Conservation (phyloP, 1,140 invertebrate species). For the Atta cephalotes region DNA sequence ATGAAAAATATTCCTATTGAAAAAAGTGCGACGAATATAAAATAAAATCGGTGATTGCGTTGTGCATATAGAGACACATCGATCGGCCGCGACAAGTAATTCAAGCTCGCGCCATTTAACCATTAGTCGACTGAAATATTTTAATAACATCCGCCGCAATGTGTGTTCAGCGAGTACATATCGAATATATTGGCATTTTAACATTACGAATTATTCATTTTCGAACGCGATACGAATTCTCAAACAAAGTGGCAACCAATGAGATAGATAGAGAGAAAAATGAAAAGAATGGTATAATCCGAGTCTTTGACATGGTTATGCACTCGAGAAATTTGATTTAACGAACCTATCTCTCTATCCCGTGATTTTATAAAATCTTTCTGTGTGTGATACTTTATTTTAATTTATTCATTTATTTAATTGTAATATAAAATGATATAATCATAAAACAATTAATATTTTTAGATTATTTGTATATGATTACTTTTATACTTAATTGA, state of each 20-base stretch:
- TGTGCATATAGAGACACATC: conserved; percentile 33
- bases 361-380: conserved; percentile 46
- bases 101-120: conserved; percentile 63
- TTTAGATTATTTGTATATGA: neutral
- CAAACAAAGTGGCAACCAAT: conserved; percentile 35
- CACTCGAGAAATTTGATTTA: conserved; percentile 59
- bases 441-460: conserved; percentile 2
- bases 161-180: conserved; percentile 50
- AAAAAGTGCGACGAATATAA: conserved; percentile 32
- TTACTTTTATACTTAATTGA: neutral
- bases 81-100: conserved; percentile 55
- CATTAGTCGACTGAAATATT: conserved; percentile 62
- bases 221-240: conserved; percentile 54
- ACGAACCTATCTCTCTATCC: conserved; percentile 1
- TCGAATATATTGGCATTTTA: conserved; percentile 61
- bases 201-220: conserved; percentile 65
- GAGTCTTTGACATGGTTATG: conserved; percentile 37
- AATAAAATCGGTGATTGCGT: conserved; percentile 42
- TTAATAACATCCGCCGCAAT: conserved; percentile 61
- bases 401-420: conserved; percentile 36
- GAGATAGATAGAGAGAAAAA: neutral
- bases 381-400: neutral
- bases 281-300: conserved; percentile 46
- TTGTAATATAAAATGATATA: neutral
- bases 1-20: conserved; percentile 33